phyloP scores from a whole-genome alignment of 1,140 invertebrate genomes.

The Drosophila baimaii region DNA sequence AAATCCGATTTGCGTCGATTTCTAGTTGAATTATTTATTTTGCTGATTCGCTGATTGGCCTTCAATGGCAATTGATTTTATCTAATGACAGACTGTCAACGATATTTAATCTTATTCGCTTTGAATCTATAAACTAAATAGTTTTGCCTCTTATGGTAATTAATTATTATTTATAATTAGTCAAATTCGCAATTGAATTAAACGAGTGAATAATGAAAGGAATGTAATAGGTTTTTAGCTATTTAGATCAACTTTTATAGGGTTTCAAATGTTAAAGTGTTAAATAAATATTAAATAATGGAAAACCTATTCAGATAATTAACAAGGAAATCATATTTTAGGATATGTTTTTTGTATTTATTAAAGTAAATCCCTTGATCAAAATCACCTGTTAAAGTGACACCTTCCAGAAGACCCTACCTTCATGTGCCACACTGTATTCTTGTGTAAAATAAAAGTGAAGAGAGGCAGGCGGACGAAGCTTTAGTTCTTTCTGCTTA shows the following conservation, averaged over 20 bases:
- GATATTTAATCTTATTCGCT: background rate
- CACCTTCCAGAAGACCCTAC: background rate
- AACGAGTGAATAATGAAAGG: background rate
- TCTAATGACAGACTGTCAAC: conserved; percentile 24
- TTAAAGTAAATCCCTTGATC: background rate
- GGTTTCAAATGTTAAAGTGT: background rate
- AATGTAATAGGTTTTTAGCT: background rate
- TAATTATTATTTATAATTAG: conserved; percentile 15
- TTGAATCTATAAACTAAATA: too few species aligned
- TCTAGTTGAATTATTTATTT: conserved; percentile 15
- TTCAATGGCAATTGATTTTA: conserved; percentile 5
- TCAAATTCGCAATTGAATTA: background rate
- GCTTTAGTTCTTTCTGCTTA: conserved; percentile 60
- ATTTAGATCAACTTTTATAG: background rate
- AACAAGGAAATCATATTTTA: background rate
- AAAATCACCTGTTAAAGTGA: background rate
- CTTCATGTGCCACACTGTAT: background rate
- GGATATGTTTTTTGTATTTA: background rate
- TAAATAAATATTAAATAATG: background rate
- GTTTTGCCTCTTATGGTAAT: conserved; percentile 3
- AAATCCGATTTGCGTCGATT: background rate
- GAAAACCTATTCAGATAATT: background rate
- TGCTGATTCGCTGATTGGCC: conserved; percentile 14
- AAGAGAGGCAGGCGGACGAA: conserved; percentile 9
- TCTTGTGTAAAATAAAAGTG: conserved; percentile 12